Evolutionary conservation across 1,140 invertebrate genomes (phyloP).

Genomic region (Coptotermes formosanus): DNA sequence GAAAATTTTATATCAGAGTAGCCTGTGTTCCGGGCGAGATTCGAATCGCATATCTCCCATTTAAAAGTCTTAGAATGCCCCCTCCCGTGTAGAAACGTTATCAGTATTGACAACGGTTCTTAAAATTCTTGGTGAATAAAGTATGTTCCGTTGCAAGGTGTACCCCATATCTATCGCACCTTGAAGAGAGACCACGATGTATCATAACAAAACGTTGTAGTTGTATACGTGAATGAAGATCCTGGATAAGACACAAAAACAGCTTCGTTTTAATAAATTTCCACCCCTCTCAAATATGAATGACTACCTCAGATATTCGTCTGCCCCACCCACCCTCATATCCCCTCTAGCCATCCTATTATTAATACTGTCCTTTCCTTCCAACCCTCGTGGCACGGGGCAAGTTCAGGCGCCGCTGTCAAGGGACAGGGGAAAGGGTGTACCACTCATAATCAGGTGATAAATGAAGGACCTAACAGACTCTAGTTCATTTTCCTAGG

Average conservation of each 20-base stretch:
- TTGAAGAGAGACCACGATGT: no score
- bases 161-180: no score
- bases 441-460: background rate
- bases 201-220: background rate
- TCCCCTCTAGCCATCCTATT: background rate
- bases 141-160: no score
- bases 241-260: background rate
- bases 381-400: background rate
- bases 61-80: no score
- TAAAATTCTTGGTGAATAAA: no score
- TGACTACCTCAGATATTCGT: background rate
- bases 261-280: no score
- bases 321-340: background rate
- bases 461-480: background rate
- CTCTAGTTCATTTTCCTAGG: slow-evolving; percentile 5
- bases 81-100: no score
- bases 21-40: no score
- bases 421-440: background rate
- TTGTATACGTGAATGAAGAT: background rate
- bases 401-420: slow-evolving; percentile 6
- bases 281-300: background rate
- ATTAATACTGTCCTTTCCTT: background rate
- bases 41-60: no score
- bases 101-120: no score
- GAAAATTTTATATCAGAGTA: no score